Percentiles rank a stretch among this genome's conserved stretches.
These are phyloP conservation scores for Psilopsiagon aurifrons DNA, from an alignment of 2,113 vertebrate species.

Conservation along the genomic window DNA sequence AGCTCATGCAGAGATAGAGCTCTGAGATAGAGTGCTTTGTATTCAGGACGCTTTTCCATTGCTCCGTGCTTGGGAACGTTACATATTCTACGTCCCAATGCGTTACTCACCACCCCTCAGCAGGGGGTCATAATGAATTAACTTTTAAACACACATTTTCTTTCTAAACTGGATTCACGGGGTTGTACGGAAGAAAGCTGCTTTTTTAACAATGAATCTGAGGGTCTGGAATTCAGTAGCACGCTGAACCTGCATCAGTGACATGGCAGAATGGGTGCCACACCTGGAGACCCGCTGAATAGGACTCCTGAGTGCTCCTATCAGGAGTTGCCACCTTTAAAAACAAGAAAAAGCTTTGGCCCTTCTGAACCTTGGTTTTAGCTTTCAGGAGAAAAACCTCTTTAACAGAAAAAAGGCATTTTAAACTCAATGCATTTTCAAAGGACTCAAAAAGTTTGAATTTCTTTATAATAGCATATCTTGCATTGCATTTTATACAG, in stretches of 20 bases:
- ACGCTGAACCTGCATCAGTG: neutral
- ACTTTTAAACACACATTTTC: neutral
- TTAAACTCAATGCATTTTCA: neutral
- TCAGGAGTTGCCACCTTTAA: neutral
- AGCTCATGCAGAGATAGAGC: constrained; percentile 35
- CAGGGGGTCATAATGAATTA: neutral
- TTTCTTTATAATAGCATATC: neutral
- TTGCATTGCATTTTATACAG: neutral
- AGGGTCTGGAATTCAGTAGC: neutral
- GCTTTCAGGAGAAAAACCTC: neutral
- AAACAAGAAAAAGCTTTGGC: neutral
- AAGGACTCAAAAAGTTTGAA: neutral
- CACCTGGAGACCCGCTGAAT: neutral
- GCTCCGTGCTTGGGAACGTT: neutral
- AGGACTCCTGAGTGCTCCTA: neutral
- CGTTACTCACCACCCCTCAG: neutral
- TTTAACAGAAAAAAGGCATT: neutral
- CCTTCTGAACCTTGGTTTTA: neutral
- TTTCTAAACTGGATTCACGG: neutral
- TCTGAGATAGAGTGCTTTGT: constrained; percentile 17
- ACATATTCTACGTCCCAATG: rapidly evolving
- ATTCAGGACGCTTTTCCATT: constrained; percentile 19
- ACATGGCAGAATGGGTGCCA: neutral
- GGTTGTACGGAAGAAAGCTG: neutral
- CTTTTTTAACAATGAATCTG: neutral